phyloP scores from a whole-genome alignment of 2,888 invertebrate genomes.

The Dolichomitus sp. region DNA sequence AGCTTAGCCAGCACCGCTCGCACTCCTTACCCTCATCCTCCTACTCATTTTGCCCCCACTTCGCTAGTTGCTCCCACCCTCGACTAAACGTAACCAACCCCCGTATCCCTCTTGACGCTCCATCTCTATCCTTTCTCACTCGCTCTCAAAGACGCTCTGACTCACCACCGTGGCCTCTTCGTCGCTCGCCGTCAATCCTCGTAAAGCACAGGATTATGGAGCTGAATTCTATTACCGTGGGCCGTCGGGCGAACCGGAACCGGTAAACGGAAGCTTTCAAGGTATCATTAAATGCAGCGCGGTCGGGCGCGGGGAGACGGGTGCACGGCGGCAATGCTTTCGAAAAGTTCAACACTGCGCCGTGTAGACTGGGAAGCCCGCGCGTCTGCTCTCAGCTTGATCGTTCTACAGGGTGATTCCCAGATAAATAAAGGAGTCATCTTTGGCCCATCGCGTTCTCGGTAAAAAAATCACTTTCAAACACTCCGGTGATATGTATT shows the following conservation, averaged over 20 bases:
- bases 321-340: slow-evolving; percentile 46
- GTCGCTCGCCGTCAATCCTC: slow-evolving; percentile 73
- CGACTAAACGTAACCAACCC: slow-evolving; percentile 34
- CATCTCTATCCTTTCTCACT: slow-evolving; percentile 44
- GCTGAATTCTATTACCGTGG: slow-evolving; percentile 81
- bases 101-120: slow-evolving; percentile 29
- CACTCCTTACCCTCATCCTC: slow-evolving; percentile 47
- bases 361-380: slow-evolving; percentile 32
- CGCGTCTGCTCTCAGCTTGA: slow-evolving; percentile 30
- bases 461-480: slow-evolving; percentile 28
- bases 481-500: not conserved
- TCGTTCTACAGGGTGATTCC: slow-evolving; percentile 36
- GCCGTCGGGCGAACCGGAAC: slow-evolving; percentile 77
- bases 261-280: slow-evolving; percentile 80
- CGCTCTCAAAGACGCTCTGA: slow-evolving; percentile 49
- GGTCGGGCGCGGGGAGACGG: slow-evolving; percentile 31
- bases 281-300: slow-evolving; percentile 76
- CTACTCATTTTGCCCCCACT: slow-evolving; percentile 41
- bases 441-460: slow-evolving; percentile 24
- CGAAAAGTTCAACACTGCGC: slow-evolving; percentile 53
- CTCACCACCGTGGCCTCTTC: slow-evolving; percentile 41
- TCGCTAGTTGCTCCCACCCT: slow-evolving; percentile 27
- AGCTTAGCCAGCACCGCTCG: slow-evolving; percentile 72
- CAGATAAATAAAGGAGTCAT: slow-evolving; percentile 13
- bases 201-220: slow-evolving; percentile 82